Base-by-base conservation (phyloP, 1,140 invertebrate genomes). In the Orussus abietinus region DNA sequence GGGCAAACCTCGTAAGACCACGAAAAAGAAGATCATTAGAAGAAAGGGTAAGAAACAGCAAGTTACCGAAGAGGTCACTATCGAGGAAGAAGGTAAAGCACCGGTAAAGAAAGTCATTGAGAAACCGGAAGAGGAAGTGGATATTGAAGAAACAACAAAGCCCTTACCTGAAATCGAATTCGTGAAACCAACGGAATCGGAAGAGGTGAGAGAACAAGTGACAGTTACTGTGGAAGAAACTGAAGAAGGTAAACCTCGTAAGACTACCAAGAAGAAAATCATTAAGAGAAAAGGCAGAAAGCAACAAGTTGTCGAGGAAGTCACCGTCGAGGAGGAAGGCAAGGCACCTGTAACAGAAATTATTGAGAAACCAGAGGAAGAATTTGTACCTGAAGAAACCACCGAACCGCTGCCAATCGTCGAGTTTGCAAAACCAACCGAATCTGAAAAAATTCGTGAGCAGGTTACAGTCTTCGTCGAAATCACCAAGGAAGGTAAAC, bases 41-140 rank as follows among this genome's bases (percentile, higher is more conserved):
- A 48, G 46, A 1, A 49, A 42, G n/a, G 69, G 64, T 3, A 56
- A 60, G 1, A 64, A 60, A 10, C 47, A 75, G 53, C 60, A 69
- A 48, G 47, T 69, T 1, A 72, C 61, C 0, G 62, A 65, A 31
- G 70, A 73, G 22, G 64, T 74, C 28, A 73, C 67, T 0, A 51
- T 72, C 3, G 67, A 75, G 47, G 69, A 76, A 45, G 62, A 71
- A 5, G 62, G 65, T 15, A 62, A 69, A 41, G 38, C 62, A 12
- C 62, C 69, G 2, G 53, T 69, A 42, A 70, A 59, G 3, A 64
- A 52, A 21, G 57, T 68, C 0, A 62, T 51, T 4, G 42, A 50
- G 21, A 7, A 41, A 11, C 20, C 46, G 12, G 50, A 65, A 22
- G 66, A 71, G 32, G 64, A 69, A 38, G n/a, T 42, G 40, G 32